Conservation (phyloP, 2,113 vertebrate genomes). For the Turnix velox region DNA sequence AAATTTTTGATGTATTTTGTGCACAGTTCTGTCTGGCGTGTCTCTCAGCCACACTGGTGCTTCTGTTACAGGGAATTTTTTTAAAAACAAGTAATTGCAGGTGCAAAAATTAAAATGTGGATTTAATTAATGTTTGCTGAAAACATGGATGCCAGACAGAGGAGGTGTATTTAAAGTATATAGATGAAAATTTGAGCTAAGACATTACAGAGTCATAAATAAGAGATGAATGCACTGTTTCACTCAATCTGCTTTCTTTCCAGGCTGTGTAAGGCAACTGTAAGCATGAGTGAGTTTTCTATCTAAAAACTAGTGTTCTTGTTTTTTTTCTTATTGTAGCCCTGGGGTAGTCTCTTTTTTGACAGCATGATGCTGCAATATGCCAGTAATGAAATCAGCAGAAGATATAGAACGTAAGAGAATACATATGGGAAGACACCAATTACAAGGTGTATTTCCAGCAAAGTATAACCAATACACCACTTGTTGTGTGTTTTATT, state of each 20-base stretch:
- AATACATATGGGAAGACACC: neutral
- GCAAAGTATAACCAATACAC: neutral
- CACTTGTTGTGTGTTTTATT: neutral
- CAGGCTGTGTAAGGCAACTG: neutral
- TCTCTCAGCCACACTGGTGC: neutral
- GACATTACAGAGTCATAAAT: neutral
- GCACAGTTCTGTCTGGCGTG: neutral
- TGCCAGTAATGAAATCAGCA: neutral
- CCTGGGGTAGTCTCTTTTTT: neutral
- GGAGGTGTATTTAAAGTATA: neutral
- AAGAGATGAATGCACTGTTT: neutral
- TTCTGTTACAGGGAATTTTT: neutral
- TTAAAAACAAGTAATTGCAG: slow-evolving; percentile 2
- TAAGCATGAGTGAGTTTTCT: neutral
- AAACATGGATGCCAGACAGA: neutral
- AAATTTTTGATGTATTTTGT: neutral
- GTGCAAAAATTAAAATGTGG: neutral
- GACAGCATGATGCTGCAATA: neutral
- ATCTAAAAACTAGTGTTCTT: neutral
- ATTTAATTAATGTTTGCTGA: neutral
- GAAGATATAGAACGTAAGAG: neutral
- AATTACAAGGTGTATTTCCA: neutral
- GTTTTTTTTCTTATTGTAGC: neutral
- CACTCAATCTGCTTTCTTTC: neutral
- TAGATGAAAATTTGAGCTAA: neutral